Conservation (phyloP, 2,797 vertebrate species). For the Sebastes kiyomatsui region DNA sequence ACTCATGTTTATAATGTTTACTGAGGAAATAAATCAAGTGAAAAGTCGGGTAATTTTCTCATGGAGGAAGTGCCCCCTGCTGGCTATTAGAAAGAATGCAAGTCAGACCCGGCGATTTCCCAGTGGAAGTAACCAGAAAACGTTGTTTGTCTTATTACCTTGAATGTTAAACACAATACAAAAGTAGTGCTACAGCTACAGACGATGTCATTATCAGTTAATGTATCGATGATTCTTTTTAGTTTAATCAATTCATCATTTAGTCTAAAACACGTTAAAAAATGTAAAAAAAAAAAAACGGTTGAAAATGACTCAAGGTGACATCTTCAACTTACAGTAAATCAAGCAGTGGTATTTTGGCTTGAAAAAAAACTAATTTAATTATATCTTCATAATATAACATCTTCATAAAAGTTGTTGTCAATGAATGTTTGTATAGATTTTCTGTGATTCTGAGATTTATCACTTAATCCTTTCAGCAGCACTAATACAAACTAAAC, state of each 20-base stretch:
- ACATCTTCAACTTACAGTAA: not conserved
- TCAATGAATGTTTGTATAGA: not conserved
- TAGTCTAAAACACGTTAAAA: not conserved
- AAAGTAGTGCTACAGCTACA: not conserved
- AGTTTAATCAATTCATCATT: not conserved
- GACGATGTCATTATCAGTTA: not conserved
- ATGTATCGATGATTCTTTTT: not conserved
- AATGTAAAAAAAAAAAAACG: not conserved
- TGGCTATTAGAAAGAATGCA: no score
- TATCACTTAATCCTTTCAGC: not conserved
- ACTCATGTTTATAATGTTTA: no score
- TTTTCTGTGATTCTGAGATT: conserved; percentile 15
- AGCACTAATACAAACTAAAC: not conserved
- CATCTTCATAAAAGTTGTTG: not conserved
- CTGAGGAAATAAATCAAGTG: no score
- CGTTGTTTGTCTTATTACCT: not conserved
- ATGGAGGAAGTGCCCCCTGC: no score
- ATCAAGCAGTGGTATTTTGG: not conserved
- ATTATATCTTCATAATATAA: not conserved
- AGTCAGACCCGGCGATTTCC: no score
- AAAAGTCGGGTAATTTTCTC: no score
- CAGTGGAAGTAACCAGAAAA: not conserved
- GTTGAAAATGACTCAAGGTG: not conserved
- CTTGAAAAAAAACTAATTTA: not conserved
- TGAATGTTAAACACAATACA: not conserved